A percentile compares a stretch with the other conserved stretches of the same genome.
phyloP scores from a whole-genome alignment of 2,113 vertebrate genomes.

The Proteles cristata region DNA sequence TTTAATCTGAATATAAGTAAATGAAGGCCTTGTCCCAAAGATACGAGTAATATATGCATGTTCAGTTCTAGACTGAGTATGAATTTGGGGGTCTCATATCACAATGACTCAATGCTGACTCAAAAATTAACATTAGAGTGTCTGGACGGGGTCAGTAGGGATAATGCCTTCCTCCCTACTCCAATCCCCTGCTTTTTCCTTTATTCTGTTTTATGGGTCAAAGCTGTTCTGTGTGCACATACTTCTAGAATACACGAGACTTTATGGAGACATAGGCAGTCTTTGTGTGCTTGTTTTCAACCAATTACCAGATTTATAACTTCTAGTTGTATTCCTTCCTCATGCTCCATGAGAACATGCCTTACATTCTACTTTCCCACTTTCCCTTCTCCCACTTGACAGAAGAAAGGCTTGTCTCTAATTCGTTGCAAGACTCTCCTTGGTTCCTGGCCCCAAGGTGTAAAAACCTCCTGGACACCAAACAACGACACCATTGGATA shows the following conservation, averaged over 20 bases:
- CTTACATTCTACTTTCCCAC: neutral
- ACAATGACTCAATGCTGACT: neutral
- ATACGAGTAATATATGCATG: neutral
- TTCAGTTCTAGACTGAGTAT: neutral
- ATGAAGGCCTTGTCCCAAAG: neutral
- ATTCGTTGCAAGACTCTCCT: neutral
- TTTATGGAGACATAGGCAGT: neutral
- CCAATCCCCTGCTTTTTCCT: neutral
- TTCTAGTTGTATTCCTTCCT: neutral
- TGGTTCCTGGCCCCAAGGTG: neutral
- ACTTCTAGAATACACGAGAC: neutral
- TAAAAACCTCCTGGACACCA: neutral
- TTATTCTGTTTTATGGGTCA: neutral
- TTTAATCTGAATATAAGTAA: neutral
- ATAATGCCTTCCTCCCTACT: neutral
- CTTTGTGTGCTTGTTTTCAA: neutral
- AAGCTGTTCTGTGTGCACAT: neutral
- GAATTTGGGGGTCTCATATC: neutral
- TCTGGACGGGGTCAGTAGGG: neutral
- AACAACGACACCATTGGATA: neutral
- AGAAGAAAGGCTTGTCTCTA: neutral
- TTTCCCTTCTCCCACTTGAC: neutral
- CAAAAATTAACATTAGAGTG: constrained; percentile 1
- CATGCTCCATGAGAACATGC: neutral
- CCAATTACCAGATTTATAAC: neutral